Evolutionary conservation across 2,888 invertebrate genomes (phyloP), one percentile per base, ranked within the genome.

Genomic region (Venusia cambrica): DNA sequence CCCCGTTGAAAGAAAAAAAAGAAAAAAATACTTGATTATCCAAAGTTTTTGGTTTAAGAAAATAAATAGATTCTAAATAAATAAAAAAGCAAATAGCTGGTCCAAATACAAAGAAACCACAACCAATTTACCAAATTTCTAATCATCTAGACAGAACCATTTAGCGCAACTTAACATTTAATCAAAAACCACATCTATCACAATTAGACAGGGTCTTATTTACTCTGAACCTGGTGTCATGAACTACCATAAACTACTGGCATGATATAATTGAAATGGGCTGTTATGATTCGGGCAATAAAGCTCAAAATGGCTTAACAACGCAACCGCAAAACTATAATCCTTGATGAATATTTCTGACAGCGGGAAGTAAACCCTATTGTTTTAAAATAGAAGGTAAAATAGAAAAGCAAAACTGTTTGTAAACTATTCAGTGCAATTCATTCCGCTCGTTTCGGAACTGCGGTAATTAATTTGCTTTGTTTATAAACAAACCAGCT

Each of bases 401-500:
- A 26, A 27, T 30, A 2, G 21, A 8, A 22, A 7, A n/a, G 5
- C n/a, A 15, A 34, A 24, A 29, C 21, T 30, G 7, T 26, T 13
- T 3, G 16, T n/a, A 34, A 40, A 42, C 37, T 38, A 34, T 45
- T 45, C 15, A 20, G 24, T 37, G 30, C 34, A 38, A 40, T 45
- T 20, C 27, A 34, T 40, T 33, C 16, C 11, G 26, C 17, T 34
- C 15, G 30, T 38, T 38, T 22, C 27, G 6, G 25, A 32, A 27
- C 28, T 38, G 28, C 25, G 34, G 32, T 45, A 45, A 45, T 41
- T 45, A 41, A 45, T 45, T 41, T 32, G 41, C 34, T 45, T 41
- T 45, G 41, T 45, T 45, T 32, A 35, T 41, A 38, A 45, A 41
- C 40, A 38, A 37, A 27, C 31, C 12, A 9, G 21, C 22, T 22